Evolutionary conservation across 92 coral and sea anemone species (phyloP).

Genomic region (Phenganax marumi): DNA sequence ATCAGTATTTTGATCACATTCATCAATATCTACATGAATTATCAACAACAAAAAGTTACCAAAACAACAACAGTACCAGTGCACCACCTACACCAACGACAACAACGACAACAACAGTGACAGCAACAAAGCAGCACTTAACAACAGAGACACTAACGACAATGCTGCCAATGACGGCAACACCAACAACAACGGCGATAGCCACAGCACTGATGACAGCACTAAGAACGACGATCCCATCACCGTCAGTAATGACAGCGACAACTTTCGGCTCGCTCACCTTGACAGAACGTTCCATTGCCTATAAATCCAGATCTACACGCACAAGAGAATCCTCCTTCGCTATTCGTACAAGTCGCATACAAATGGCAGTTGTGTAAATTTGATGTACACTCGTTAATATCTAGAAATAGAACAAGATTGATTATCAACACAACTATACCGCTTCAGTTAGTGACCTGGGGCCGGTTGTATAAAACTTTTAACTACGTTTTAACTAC

Average conservation of each 20-base stretch:
- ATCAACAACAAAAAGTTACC: neutral
- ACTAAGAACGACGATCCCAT: neutral
- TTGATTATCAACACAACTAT: too few relatives aligned
- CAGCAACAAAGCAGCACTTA: too few relatives aligned
- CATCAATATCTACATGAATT: conserved; percentile 46
- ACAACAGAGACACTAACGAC: too few relatives aligned
- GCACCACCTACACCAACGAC: neutral
- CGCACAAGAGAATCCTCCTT: neutral
- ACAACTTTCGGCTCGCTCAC: neutral
- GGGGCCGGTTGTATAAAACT: too few relatives aligned
- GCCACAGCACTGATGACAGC: neutral
- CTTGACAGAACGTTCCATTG: neutral
- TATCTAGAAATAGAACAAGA: neutral
- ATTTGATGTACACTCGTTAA: neutral
- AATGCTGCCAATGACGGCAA: too few relatives aligned
- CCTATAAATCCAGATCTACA: conserved; percentile 4
- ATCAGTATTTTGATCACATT: conserved; percentile 31
- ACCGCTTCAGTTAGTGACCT: too few relatives aligned
- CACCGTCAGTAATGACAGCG: neutral
- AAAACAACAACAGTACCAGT: neutral
- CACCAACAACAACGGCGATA: too few relatives aligned
- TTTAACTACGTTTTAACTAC: too few relatives aligned
- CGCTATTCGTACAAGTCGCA: neutral
- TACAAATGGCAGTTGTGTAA: neutral
- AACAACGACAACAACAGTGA: too few relatives aligned